phyloP scores from a whole-genome alignment of 2,113 vertebrate genomes.

The Chitala chitala region DNA sequence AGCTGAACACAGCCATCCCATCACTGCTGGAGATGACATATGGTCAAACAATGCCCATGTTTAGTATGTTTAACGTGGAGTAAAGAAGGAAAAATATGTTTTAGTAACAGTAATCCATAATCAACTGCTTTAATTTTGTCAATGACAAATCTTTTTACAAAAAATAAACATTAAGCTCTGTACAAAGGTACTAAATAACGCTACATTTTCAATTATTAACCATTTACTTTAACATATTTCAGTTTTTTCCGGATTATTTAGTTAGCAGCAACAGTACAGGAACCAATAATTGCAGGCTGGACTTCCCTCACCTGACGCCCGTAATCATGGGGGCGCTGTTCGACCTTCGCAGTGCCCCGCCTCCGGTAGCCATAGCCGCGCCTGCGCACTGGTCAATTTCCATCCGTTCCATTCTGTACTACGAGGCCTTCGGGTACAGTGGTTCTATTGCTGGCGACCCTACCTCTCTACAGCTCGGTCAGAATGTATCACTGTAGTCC shows the following conservation, averaged over 20 bases:
- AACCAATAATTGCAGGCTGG: neutral
- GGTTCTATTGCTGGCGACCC: slow-evolving; percentile 37
- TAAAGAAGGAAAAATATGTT: too few species aligned
- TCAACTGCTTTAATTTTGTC: too few species aligned
- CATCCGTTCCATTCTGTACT: slow-evolving; percentile 66
- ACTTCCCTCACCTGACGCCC: slow-evolving; percentile 60
- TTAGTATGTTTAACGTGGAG: too few species aligned
- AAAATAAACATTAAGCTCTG: too few species aligned
- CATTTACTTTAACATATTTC: neutral
- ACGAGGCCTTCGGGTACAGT: slow-evolving; percentile 37
- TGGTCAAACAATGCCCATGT: too few species aligned
- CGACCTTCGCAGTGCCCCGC: slow-evolving; percentile 66
- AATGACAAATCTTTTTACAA: too few species aligned
- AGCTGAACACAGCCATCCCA: slow-evolving; percentile 56
- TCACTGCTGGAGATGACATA: slow-evolving; percentile 47
- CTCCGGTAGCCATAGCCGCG: slow-evolving; percentile 57
- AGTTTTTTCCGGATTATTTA: neutral
- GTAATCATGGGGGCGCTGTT: slow-evolving; percentile 77
- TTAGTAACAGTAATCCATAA: too few species aligned
- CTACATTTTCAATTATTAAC: neutral
- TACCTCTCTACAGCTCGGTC: slow-evolving; percentile 38
- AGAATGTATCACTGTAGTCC: slow-evolving; percentile 50
- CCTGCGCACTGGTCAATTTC: slow-evolving; percentile 75
- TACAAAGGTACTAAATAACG: neutral
- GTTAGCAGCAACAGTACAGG: neutral